Conservation (phyloP, 2,888 invertebrate species). For the Mellilla xanthometata region DNA sequence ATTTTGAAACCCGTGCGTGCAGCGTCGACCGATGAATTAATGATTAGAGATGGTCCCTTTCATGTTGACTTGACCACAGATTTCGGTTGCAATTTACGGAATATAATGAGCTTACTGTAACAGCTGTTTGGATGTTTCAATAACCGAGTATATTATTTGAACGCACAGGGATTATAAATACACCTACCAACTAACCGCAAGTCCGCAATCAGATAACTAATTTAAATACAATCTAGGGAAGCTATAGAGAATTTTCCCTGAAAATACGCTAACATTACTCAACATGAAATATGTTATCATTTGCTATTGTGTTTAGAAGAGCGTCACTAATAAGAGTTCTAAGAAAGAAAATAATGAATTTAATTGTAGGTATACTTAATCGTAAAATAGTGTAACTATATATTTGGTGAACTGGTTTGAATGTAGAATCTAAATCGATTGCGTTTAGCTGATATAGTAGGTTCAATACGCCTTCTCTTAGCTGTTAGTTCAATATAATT, state of each 20-base stretch:
- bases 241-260: constrained; percentile 19
- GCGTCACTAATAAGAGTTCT: constrained; percentile 4
- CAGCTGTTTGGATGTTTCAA: constrained; percentile 19
- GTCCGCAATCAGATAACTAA: constrained; percentile 23
- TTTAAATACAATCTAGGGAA: constrained; percentile 31
- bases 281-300: constrained; percentile 16
- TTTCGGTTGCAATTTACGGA: constrained; percentile 30
- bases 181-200: constrained; percentile 12
- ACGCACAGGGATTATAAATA: neutral
- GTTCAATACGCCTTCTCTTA: constrained; percentile 1
- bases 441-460: neutral
- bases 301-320: constrained; percentile 14
- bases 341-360: neutral
- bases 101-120: constrained; percentile 12
- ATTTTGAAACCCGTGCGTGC: constrained; percentile 47
- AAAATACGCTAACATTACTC: constrained; percentile 21
- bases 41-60: constrained; percentile 40
- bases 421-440: neutral
- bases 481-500: constrained; percentile 9
- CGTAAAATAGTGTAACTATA: neutral
- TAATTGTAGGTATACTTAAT: neutral
- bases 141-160: constrained; percentile 4
- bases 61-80: constrained; percentile 28
- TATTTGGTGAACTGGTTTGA: neutral
- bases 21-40: constrained; percentile 38